Base-by-base conservation (phyloP, 2,113 vertebrate genomes). In the Misgurnus anguillicaudatus region DNA sequence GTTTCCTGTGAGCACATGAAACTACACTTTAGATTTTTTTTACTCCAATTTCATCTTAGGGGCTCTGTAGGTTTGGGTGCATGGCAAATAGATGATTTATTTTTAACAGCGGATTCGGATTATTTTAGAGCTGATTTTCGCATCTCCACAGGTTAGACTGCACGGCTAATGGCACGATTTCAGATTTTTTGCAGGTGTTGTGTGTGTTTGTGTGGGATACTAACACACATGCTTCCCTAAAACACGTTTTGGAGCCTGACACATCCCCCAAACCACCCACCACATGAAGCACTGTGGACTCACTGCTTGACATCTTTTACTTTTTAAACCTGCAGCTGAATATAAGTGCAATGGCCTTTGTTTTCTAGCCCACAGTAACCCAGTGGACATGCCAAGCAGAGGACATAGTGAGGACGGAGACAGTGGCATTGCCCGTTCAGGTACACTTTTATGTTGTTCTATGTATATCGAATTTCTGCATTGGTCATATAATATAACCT, bases 301-400 rank as follows among this genome's bases (percentile, higher is more conserved):
- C 41, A 9, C 42, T 75, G 16, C 38, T 42, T 38, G 4, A 36
- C 5, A 19, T 38, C 6, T 39, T 24, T 47, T 14, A 53, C 14
- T 38, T 6, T 39, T 2, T 9, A 31, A 31, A 31, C 24, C 24
- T 31, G 24, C 24, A 7, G 58, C 3, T 61, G 41, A 48, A 47
- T 17, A 7, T 58, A 9, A 39, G 51, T 62, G 21, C 65, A 17
- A 19, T 75, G 38, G 58, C 5, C 69, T 14, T 47, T 9, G 7
- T 70, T 61, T 65, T 79, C 0, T 55, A 96, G 95, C 94, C 14
- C 94, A 96, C 81, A 96, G 95, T 89, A 95, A 94, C 0, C 95
- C 95, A 5, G 94, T 96, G 57, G 95, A 96, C 78, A 96, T 96
- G 95, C 95, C 95, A 1, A 95, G 95, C 79, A 88, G 95, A 90